Percentiles rank a stretch among this genome's conserved stretches.
phyloP scores from a whole-genome alignment of 2,797 vertebrate species.

The Sternotherus odoratus region DNA sequence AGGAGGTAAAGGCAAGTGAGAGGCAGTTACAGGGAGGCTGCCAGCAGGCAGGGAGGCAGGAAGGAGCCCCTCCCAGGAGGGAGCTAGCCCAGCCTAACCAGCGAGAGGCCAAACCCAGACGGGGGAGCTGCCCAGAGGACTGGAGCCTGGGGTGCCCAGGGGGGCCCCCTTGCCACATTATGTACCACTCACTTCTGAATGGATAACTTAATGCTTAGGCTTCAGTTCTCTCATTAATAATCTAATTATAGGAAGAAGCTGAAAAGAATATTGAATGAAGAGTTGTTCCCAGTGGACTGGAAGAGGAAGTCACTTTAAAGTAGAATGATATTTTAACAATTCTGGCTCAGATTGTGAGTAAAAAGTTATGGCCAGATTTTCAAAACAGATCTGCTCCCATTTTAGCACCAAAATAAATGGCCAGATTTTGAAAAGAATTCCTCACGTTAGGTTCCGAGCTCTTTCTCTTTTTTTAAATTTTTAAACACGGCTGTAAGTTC shows the following conservation, averaged over 20 bases:
- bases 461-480: background rate
- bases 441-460: background rate
- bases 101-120: too few relatives aligned
- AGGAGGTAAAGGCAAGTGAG: too few relatives aligned
- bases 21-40: too few relatives aligned
- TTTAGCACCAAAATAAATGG: background rate
- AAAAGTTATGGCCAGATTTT: too few relatives aligned
- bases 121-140: too few relatives aligned
- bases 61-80: too few relatives aligned
- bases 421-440: background rate
- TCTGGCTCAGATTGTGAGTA: too few relatives aligned
- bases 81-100: too few relatives aligned
- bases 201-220: background rate
- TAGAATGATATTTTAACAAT: background rate
- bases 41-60: too few relatives aligned
- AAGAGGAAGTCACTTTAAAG: slow-evolving; percentile 3
- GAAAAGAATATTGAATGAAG: slow-evolving; percentile 30
- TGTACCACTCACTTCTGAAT: background rate
- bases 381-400: background rate
- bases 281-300: background rate
- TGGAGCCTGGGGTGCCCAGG: too few relatives aligned
- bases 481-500: background rate
- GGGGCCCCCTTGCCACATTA: too few relatives aligned
- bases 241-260: slow-evolving; percentile 20
- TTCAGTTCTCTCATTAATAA: slow-evolving; percentile 12